Base-by-base conservation (phyloP, 2,888 invertebrate species). In the Eristalinus sepulchralis region DNA sequence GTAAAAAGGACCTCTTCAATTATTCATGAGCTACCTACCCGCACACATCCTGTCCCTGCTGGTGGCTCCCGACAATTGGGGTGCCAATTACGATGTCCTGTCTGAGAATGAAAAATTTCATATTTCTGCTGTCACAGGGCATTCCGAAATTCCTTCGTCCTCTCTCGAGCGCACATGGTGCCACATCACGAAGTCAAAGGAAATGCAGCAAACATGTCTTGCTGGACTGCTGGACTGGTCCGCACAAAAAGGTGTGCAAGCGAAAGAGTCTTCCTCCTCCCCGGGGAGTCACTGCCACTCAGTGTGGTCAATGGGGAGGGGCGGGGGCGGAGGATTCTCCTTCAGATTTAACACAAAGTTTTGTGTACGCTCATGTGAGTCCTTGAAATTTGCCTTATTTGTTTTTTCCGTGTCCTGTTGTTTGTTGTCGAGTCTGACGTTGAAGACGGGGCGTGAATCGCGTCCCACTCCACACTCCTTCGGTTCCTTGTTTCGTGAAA, bases 31-130 rank as follows among this genome's bases (percentile, higher is more conserved):
- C 36, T 13, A 70, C 34, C 36, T 72, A 64, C 47, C n/a, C 8
- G 22, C 27, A 31, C 20, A 39, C 9, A 36, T 31, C 60, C 22
- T 24, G 57, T 22, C 22, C 60, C 22, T 24, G 57, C 11, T 10
- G 20, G 22, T 57, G 22, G 22, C 59, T 20, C 31, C 31, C 27
- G 63, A 72, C 72, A 75, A 75, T 79, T 79, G 68, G 70, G 72
- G 60, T 64, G 81, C 76, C 84, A 85, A 86, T 86, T 86, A 72
- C 76, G 72, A 57, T 76, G 81, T 81, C 63, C 71, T 76, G 55
- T 68, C 62, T 24, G 66, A 70, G 63, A 57, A 81, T 60, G 77
- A 81, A 73, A 76, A 82, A 81, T 77, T 85, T 59, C 77, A 85
- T 85, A 82, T 82, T 85, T 85, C 59, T 59, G n/a, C 53, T 82